Percentiles rank a stretch among this genome's conserved stretches.
These are phyloP conservation scores for Chrysolina americana DNA, from an alignment of 2,888 invertebrate genomes.

Conservation along the genomic window DNA sequence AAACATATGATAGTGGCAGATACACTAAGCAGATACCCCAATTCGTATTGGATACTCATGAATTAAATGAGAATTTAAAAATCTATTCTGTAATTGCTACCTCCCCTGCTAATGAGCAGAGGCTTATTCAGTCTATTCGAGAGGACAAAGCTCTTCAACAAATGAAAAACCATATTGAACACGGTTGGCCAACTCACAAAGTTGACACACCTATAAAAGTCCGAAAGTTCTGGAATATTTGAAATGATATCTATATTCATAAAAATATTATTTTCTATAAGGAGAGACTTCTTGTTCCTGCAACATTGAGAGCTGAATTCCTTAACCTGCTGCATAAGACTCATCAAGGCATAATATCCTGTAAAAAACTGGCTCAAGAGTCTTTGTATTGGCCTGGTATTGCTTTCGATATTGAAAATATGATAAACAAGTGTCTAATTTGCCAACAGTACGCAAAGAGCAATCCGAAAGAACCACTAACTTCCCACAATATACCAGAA, in stretches of 20 bases:
- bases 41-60: slow-evolving; percentile 31
- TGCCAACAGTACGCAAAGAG: background rate
- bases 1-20: slow-evolving; percentile 44
- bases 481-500: background rate
- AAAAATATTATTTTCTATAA: slow-evolving; percentile 33
- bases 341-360: background rate
- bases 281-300: slow-evolving; percentile 31
- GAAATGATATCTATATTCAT: slow-evolving; percentile 32
- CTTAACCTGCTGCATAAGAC: too few relatives aligned
- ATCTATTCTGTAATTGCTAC: slow-evolving; percentile 36
- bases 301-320: too few relatives aligned
- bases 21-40: slow-evolving; percentile 41
- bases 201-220: slow-evolving; percentile 27
- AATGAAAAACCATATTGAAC: slow-evolving; percentile 23
- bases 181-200: slow-evolving; percentile 35
- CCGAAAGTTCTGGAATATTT: slow-evolving; percentile 36
- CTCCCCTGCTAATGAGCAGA: slow-evolving; percentile 29
- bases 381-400: background rate
- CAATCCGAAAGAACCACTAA: too few relatives aligned
- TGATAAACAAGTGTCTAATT: background rate
- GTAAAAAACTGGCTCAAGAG: background rate
- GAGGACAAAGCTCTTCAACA: slow-evolving; percentile 19
- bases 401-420: too few relatives aligned
- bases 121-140: slow-evolving; percentile 9
- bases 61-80: slow-evolving; percentile 35